Conservation (phyloP, 2,113 vertebrate genomes). For the Cyprinodon variegatus region DNA sequence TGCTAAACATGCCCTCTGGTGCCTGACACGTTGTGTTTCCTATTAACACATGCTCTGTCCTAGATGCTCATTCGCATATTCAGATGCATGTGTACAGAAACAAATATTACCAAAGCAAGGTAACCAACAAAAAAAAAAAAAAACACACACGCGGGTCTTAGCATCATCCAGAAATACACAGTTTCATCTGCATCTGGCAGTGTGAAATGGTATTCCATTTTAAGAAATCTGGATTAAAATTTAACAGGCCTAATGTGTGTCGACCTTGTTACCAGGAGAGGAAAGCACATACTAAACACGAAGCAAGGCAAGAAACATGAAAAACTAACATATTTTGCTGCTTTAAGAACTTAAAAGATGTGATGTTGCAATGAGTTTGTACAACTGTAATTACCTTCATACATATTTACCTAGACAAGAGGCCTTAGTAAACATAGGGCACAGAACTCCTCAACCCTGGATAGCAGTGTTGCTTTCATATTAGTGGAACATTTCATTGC, state of each 20-base stretch:
- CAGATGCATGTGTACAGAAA: conserved; percentile 26
- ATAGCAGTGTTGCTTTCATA: not conserved
- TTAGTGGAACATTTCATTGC: not conserved
- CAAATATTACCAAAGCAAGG: conserved; percentile 32
- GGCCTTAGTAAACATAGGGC: conserved; percentile 19
- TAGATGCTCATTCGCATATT: conserved; percentile 40
- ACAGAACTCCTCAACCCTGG: conserved; percentile 20
- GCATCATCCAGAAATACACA: conserved; percentile 39
- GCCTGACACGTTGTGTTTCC: conserved; percentile 68
- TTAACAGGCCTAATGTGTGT: conserved; percentile 76
- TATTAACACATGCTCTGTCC: conserved; percentile 67
- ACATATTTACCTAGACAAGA: conserved; percentile 34
- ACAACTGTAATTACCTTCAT: conserved; percentile 29
- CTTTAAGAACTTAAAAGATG: not conserved
- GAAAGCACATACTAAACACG: conserved; percentile 22
- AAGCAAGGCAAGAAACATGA: conserved; percentile 45
- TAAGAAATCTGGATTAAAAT: conserved; percentile 81
- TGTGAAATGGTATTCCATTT: conserved; percentile 81
- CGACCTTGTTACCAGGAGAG: conserved; percentile 76
- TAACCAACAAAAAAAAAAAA: conserved; percentile 21
- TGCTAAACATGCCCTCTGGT: conserved; percentile 69
- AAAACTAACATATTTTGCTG: conserved; percentile 13
- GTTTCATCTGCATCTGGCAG: conserved; percentile 57
- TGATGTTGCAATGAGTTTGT: conserved; percentile 32
- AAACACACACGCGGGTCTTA: conserved; percentile 12